A percentile compares a stretch with the other conserved stretches of the same genome.
Evolutionary conservation across 2,113 vertebrate species (phyloP).

Genomic region (Rhinoptilus africanus): DNA sequence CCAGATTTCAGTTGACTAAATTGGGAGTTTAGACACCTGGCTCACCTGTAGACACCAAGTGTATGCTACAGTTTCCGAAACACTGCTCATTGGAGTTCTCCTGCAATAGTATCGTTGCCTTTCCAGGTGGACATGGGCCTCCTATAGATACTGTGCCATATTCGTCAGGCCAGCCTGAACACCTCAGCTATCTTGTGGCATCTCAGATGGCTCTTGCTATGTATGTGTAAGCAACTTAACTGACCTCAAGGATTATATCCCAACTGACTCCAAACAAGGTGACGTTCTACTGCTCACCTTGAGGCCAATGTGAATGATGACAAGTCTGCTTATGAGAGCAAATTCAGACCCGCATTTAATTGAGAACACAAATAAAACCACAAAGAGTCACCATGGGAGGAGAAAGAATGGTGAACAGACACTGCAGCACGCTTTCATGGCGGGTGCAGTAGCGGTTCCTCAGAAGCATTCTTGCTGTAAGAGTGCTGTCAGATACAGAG

Average conservation of each 20-base stretch:
- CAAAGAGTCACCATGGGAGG: background rate
- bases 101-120: background rate
- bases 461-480: conserved; percentile 4
- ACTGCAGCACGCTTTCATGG: background rate
- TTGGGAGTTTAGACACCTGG: background rate
- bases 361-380: background rate
- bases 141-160: background rate
- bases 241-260: background rate
- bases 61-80: background rate
- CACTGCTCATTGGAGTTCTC: background rate
- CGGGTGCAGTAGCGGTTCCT: background rate
- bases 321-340: background rate
- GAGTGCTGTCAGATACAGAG: conserved; percentile 19
- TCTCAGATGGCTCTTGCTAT: background rate
- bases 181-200: background rate
- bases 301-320: background rate
- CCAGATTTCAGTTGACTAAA: background rate
- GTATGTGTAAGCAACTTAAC: background rate
- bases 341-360: background rate
- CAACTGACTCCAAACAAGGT: background rate
- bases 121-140: background rate
- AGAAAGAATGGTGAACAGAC: background rate
- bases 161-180: background rate
- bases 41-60: background rate
- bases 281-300: background rate